Base-by-base conservation (phyloP, 37 sponge, comb jelly and placozoan genomes). In the Eunapius fragilis region DNA sequence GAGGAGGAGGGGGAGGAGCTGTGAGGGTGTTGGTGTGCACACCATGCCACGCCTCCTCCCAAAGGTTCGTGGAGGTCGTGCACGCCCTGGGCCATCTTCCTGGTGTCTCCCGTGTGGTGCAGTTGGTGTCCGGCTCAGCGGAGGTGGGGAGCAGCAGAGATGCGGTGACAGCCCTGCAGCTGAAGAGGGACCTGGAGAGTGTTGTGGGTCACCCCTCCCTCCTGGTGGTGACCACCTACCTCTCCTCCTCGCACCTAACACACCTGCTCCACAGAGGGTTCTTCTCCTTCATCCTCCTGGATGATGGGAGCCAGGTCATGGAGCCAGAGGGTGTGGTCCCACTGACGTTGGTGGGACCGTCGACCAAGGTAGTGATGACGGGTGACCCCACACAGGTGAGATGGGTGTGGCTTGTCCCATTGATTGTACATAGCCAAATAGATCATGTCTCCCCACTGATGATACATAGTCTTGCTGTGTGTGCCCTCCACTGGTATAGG, bases 211-310 rank as follows among this genome's bases (percentile, higher is more conserved):
- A 19, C 58, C 22, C 58, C 58, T 58, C 58, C 58, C 58, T 58
- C 58, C 58, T 58, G 19, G 19, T 58, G 58, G 58, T 58, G 19
- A 58, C 58, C 58, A 17, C 58, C 58, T 58, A 58, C 58, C 58
- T 58, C 14, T 58, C 19, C 58, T 58, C 58, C 58, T 4, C 58
- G 19, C 58, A 58, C 58, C 58, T 58, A 1, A 19, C 17, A 4
- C 58, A 0, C 58, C 6, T 58, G 58, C 14, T 58, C 14, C 58
- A 10, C 58, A 48, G 35, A 14, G 83, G 67, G 25, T 87, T 82
- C 80, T 87, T 91, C 88, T 87, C 92, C 69, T 87, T 86, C 80
- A 87, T 91, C 34, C 58, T 91, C 6, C 34, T 91, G 11, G 92
- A 91, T 79, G 92, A 87, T 35, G 87, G 79, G 23, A 82, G 88